A percentile compares a stretch with the other conserved stretches of the same genome.
phyloP scores from a whole-genome alignment of 2,113 vertebrate genomes.

The Tychaedon coryphoeus region DNA sequence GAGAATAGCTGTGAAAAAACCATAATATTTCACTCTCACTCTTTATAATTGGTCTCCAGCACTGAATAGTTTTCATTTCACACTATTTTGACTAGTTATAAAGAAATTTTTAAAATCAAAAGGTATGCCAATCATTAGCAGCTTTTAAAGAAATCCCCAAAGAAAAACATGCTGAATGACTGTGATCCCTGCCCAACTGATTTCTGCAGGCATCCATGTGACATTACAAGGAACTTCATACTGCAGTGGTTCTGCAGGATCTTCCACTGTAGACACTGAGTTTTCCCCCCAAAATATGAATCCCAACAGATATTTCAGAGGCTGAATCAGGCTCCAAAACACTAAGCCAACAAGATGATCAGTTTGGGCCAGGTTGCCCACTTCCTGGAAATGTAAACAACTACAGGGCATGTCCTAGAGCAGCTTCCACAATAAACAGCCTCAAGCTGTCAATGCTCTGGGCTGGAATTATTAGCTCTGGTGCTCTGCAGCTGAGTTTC shows the following conservation, averaged over 20 bases:
- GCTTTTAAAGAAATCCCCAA: neutral
- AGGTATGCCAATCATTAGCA: neutral
- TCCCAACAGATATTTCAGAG: neutral
- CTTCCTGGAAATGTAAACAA: neutral
- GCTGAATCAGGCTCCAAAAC: neutral
- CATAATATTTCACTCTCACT: neutral
- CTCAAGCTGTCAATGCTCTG: neutral
- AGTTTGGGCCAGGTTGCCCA: neutral
- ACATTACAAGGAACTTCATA: neutral
- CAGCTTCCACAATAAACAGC: neutral
- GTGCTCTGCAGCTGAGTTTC: neutral
- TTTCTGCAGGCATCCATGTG: neutral
- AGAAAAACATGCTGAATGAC: neutral
- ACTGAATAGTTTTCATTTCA: neutral
- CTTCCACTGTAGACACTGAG: neutral
- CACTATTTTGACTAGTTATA: neutral
- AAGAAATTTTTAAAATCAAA: neutral
- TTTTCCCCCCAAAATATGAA: neutral
- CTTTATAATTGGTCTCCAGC: neutral
- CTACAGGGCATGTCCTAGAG: neutral
- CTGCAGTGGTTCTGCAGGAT: neutral
- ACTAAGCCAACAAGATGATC: neutral
- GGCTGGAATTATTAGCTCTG: neutral
- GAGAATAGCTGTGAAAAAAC: neutral
- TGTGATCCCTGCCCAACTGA: neutral